Evolutionary conservation across 2,797 vertebrate species (phyloP).

Genomic region (Neopelma chrysocephalum): DNA sequence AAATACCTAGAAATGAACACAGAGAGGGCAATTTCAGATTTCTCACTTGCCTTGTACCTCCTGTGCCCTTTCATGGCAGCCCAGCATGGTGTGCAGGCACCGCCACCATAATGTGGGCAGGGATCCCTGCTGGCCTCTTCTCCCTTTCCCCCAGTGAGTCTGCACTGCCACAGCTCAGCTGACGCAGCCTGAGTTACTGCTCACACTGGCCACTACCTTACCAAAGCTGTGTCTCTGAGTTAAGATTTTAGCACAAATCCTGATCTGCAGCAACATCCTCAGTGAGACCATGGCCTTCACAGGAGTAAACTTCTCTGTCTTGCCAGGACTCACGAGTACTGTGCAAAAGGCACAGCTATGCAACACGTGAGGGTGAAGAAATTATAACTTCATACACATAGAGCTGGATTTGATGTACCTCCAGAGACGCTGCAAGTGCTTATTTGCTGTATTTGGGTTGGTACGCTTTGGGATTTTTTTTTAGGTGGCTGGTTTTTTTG

Average conservation of each 20-base stretch:
- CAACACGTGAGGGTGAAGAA: accelerated
- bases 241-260: neutral
- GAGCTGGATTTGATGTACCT: neutral
- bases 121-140: neutral
- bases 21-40: neutral
- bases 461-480: neutral
- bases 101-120: accelerated
- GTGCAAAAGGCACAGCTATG: neutral
- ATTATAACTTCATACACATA: neutral
- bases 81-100: neutral
- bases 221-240: neutral
- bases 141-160: neutral
- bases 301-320: neutral
- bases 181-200: neutral
- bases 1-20: neutral
- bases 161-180: neutral
- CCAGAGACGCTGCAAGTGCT: neutral
- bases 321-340: accelerated
- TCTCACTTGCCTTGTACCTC: neutral
- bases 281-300: neutral
- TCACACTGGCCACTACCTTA: neutral
- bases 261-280: neutral
- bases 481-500: neutral
- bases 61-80: neutral
- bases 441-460: neutral